Evolutionary conservation across 2,888 invertebrate genomes (phyloP), one percentile per base, ranked within the genome.

Genomic region (Leptinotarsa haldemani): DNA sequence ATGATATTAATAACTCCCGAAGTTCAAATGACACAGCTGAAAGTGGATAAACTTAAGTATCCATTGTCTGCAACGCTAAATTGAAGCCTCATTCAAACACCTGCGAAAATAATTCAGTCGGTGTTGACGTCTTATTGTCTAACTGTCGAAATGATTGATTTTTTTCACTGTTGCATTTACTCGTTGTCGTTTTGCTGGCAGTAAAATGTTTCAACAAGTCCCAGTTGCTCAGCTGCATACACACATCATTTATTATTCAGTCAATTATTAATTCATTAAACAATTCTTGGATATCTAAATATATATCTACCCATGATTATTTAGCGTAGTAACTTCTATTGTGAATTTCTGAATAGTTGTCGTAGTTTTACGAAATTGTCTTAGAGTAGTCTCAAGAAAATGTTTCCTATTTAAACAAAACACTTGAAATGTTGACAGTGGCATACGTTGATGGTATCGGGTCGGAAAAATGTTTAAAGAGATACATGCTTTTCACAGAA

Each of bases 141-240:
- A 50, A 61, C 61, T 61, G 61, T 61, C 61, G 61, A 61, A 61
- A 69, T 73, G 73, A 73, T 73, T 68, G 22, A 65, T 68, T 75
- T 75, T 75, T 70, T 70, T 58, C 53, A 67, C 69, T 70, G 72
- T 68, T 72, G 52, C 46, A 18, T 46, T 65, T 30, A 64, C 50
- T 30, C 16, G 53, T 46, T 64, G 71, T 67, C 68, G 71, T 52
- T 72, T 67, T 64, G 72, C 48, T 66, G 72, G 75, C 70, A 69
- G 66, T 71, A 56, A 65, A 70, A 75, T 64, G 56, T 72, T 72
- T 68, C 72, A 73, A 77, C 74, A 77, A 79, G 76, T 67, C 74
- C 74, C 77, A 76, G 77, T 70, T 76, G 75, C 72, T 76, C 76
- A 70, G 69, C 69, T 74, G 69, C 73, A 73, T 64, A 63, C 56